Evolutionary conservation across 1,140 invertebrate species (phyloP), one percentile per base, ranked within the genome.

Genomic region (Apis laboriosa): DNA sequence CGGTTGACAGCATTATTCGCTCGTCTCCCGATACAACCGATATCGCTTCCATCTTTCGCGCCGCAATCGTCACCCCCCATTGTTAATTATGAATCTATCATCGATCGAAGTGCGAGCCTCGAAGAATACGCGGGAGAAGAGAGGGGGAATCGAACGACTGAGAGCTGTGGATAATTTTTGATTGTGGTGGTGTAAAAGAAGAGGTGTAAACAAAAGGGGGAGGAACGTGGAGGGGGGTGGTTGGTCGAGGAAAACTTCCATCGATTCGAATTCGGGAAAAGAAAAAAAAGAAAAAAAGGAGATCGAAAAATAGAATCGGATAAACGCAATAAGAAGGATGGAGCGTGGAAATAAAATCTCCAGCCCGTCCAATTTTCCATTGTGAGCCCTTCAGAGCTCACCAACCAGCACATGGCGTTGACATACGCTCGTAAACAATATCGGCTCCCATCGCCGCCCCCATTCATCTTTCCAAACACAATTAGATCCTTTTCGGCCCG

Each of bases 401-500:
- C 13, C 58, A 24, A 67, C 51, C 53, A 21, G 24, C 60, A 61
- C 55, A 74, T 76, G 80, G 9, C 28, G 51, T 19, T 64, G 81
- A 83, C 81, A 43, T 43, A 66, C 21, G 55, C 51, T 56, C 58
- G 58, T 83, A 78, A 83, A 83, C 66, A 68, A 77, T 58, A 77
- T 68, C 64, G 56, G n/a, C 66, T 53, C n/a, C 67, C 72, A 77
- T 64, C 81, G 75, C 8, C 70, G 56, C 17, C 21, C 56, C 60
- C 70, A 79, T 88, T 87, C 74, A 71, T 85, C 79, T 77, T 67
- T 49, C 63, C 77, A 68, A 24, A 58, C 15, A 34, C 79, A 86
- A 88, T 88, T 86, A 86, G 77, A 88, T 81, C 58, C 77, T 81
- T 86, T 61, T 60, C 70, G 64, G 61, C 24, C 21, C 19, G 66